Base-by-base conservation (phyloP, 2,888 invertebrate species). In the Salpingus planirostris region DNA sequence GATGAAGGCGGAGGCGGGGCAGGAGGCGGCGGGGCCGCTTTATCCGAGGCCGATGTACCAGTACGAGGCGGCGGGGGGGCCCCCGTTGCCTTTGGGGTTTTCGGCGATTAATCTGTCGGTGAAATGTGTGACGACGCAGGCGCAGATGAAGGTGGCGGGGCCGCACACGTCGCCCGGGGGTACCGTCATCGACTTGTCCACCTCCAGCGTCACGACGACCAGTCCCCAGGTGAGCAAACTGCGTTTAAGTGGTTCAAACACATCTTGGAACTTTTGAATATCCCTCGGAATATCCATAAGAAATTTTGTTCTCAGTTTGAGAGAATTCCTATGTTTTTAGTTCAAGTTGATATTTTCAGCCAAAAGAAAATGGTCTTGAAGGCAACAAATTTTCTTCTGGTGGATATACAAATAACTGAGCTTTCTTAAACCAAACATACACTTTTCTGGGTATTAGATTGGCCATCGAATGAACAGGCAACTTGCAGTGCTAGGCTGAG, bases 31-130 rank as follows among this genome's bases (percentile, higher is more conserved):
- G 39, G 80, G 80, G 31, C 83, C 84, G 11, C 72, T 83, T 34
- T 84, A 84, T 62, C 84, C 84, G 45, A 74, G 84, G 64, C 84
- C 84, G 47, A 81, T 85, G 78, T 85, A 85, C 68, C 84, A 84
- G 65, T 84, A 84, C 67, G 84, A 84, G 59, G 75, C 79, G 26
- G 71, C 78, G 54, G 74, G 75, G 49, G 74, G 75, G 49, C 78
- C 79, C 32, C 76, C 77, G 33, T 70, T 81, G 46, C 82, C 80
- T 38, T 78, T 81, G 23, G 82, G 81, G 44, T 80, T 83, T 69
- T 81, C 82, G 25, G 84, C 83, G 46, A 86, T 85, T 62, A 86
- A 83, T 72, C 70, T 84, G 49, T 85, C 83, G 47, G 88, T 88
- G 55, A 89, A 88, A 70, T 86, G 87, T 59, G 80, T 80, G 47